Percentiles rank a stretch among this genome's conserved stretches.
phyloP scores from a whole-genome alignment of 2,797 vertebrate species.

The Epinephelus awoara region DNA sequence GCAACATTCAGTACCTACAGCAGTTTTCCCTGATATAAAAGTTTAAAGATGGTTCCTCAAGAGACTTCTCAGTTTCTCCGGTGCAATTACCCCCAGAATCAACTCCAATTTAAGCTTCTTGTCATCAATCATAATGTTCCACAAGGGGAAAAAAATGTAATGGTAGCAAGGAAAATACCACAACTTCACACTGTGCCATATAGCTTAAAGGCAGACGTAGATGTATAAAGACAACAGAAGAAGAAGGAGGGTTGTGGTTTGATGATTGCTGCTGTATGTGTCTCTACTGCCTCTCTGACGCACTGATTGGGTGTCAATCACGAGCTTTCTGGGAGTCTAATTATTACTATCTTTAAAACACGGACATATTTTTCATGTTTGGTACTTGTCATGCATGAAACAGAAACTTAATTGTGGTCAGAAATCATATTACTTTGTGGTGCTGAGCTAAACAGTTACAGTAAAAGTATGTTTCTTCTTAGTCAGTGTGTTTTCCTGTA shows the following conservation, averaged over 20 bases:
- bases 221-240: slow-evolving; percentile 4
- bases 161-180: slow-evolving; percentile 50
- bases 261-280: slow-evolving; percentile 65
- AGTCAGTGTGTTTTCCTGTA: neutral
- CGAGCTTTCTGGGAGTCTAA: slow-evolving; percentile 74
- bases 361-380: slow-evolving; percentile 5
- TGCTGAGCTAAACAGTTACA: neutral
- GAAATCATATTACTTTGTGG: neutral
- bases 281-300: slow-evolving; percentile 72
- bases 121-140: slow-evolving; percentile 2
- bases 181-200: slow-evolving; percentile 77
- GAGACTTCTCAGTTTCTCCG: neutral
- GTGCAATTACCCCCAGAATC: neutral
- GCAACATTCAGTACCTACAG: neutral
- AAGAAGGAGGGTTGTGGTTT: slow-evolving; percentile 45
- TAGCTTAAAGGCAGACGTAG: neutral
- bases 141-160: neutral
- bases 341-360: neutral
- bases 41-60: no score
- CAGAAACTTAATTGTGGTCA: slow-evolving; percentile 1
- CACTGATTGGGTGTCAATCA: slow-evolving; percentile 80
- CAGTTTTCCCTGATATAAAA: neutral
- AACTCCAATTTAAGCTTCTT: neutral
- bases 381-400: slow-evolving; percentile 2
- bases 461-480: neutral